Evolutionary conservation across 2,888 invertebrate species (phyloP), one percentile per base, ranked within the genome.

Genomic region (Ennomos fuscantarius): DNA sequence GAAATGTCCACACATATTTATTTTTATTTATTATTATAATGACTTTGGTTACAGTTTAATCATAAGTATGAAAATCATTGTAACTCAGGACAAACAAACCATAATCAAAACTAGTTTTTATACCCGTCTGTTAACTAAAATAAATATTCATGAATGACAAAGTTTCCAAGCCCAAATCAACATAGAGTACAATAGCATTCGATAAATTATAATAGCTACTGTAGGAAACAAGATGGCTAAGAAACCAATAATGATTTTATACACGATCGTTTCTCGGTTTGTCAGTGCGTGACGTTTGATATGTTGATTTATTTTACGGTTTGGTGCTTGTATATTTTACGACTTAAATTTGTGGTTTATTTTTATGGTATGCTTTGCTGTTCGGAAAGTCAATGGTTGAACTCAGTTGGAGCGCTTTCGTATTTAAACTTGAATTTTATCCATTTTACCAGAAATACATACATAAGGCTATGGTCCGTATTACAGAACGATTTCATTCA

Each of bases 61-160:
- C n/a, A n/a, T n/a, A n/a, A n/a, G n/a, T n/a, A n/a, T n/a, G n/a
- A n/a, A n/a, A n/a, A n/a, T n/a, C n/a, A n/a, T n/a, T n/a, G n/a
- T n/a, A n/a, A n/a, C n/a, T n/a, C n/a, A n/a, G n/a, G n/a, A 24
- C 5, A 24, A 11, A 12, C 13, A 39, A 39, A 39, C 5, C 37
- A 39, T 6, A 39, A 8, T 12, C 15, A 13, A 40, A 39, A 33
- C 39, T 9, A 39, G 24, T 24, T 24, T 24, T 24, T 24, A 43
- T 36, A 55, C 43, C 44, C 10, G 44, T 34, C 39, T 55, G 31
- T 33, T 34, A 45, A 34, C 34, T 33, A 8, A 31, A n/a, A 47
- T 55, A 48, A 32, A 48, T 55, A 55, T 55, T 55, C 55, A 55
- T 55, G 44, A 35, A 40, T n/a, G 44, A 45, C 39, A 32, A 44